These are phyloP conservation scores for Scaptomyza graminum DNA, from an alignment of 1,140 invertebrate genomes.

Conservation along the genomic window DNA sequence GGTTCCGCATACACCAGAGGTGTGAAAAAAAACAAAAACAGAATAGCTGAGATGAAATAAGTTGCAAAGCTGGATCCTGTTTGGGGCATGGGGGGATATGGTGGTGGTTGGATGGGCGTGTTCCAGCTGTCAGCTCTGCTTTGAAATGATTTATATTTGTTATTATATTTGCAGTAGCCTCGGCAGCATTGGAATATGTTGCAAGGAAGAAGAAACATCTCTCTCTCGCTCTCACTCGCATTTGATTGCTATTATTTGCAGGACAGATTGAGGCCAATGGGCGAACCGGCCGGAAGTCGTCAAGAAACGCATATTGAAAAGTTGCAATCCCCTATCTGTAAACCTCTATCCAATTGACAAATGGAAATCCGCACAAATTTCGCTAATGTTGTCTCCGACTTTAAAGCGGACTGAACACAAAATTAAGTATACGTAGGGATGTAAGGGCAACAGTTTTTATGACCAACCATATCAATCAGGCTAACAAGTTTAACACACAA, in stretches of 20 bases:
- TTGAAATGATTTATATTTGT: slow-evolving; percentile 77
- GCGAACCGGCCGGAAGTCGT: slow-evolving; percentile 45
- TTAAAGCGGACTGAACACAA: slow-evolving; percentile 17
- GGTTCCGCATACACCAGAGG: slow-evolving; percentile 64
- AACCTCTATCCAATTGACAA: slow-evolving; percentile 22
- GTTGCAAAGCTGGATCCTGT: slow-evolving; percentile 8
- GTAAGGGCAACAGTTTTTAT: not conserved
- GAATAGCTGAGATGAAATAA: slow-evolving; percentile 13
- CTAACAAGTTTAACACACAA: slow-evolving; percentile 48
- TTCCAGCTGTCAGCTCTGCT: slow-evolving; percentile 65
- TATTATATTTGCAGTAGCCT: slow-evolving; percentile 70
- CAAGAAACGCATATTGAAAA: slow-evolving; percentile 45
- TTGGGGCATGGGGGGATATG: slow-evolving; percentile 6
- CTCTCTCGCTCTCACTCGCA: slow-evolving; percentile 29
- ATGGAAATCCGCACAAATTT: slow-evolving; percentile 19
- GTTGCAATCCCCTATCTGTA: slow-evolving; percentile 22
- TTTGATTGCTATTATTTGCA: slow-evolving; percentile 75
- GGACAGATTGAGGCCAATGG: slow-evolving; percentile 65
- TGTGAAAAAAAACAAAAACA: slow-evolving; percentile 45
- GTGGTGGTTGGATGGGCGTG: slow-evolving; percentile 31
- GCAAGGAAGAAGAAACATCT: not conserved
- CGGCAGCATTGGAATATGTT: slow-evolving; percentile 64
- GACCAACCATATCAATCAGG: slow-evolving; percentile 45
- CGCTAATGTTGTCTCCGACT: not conserved
- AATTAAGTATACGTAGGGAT: not conserved